Evolutionary conservation across 2,797 vertebrate genomes (phyloP).

Genomic region (Toxotes lorentzi): DNA sequence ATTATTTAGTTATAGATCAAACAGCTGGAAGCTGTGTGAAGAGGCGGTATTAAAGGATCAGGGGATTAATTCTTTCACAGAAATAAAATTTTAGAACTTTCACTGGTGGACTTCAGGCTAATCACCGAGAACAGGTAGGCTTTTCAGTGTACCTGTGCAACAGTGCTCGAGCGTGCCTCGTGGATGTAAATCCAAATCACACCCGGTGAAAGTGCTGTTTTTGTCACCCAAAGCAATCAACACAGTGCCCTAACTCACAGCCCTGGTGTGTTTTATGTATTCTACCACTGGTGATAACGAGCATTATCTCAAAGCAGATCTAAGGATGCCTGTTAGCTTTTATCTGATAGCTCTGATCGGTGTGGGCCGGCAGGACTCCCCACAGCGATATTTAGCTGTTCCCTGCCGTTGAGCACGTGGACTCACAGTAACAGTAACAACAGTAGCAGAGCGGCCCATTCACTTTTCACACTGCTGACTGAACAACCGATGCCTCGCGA

Average conservation of each 20-base stretch:
- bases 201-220: slow-evolving; percentile 67
- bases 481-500: neutral
- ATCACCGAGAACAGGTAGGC: neutral
- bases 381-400: slow-evolving; percentile 39
- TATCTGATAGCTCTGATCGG: slow-evolving; percentile 57
- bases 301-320: slow-evolving; percentile 61
- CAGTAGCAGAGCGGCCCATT: neutral
- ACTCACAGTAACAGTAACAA: slow-evolving; percentile 45
- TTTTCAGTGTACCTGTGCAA: neutral
- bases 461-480: neutral
- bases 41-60: accelerated
- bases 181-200: slow-evolving; percentile 42
- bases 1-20: too few species aligned
- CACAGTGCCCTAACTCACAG: slow-evolving; percentile 31
- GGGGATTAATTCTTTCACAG: neutral
- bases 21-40: neutral
- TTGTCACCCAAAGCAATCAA: slow-evolving; percentile 72
- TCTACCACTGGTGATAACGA: slow-evolving; percentile 44
- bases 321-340: slow-evolving; percentile 38
- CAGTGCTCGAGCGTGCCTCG: neutral
- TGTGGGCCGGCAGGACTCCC: slow-evolving; percentile 32
- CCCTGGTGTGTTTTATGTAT: slow-evolving; percentile 39
- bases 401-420: slow-evolving; percentile 50
- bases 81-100: neutral
- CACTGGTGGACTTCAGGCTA: neutral